Conservation (phyloP, 2,888 invertebrate genomes). For the Trypoxylon attenuatum region DNA sequence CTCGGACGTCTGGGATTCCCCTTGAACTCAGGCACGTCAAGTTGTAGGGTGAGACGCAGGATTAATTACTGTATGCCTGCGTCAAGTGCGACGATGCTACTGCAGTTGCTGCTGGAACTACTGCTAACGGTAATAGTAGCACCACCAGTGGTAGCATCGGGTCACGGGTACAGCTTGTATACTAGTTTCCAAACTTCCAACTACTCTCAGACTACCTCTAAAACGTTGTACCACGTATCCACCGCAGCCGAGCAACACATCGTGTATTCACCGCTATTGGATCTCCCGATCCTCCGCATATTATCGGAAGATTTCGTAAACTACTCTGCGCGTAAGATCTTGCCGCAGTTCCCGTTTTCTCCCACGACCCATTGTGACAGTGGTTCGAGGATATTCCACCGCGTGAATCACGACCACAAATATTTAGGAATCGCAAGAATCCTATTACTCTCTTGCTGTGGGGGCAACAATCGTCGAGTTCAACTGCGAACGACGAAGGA, state of each 20-base stretch:
- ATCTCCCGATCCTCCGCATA: slow-evolving; percentile 17
- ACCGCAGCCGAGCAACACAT: slow-evolving; percentile 1
- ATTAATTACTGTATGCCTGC: slow-evolving; percentile 51
- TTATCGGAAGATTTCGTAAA: too few relatives aligned
- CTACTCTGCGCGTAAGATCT: too few relatives aligned
- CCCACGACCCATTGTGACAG: too few relatives aligned
- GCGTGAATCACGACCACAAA: too few relatives aligned
- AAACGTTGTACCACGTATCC: slow-evolving; percentile 31
- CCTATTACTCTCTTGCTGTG: too few relatives aligned
- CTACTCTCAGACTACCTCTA: slow-evolving; percentile 17
- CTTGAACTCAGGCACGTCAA: slow-evolving; percentile 47
- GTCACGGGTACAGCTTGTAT: slow-evolving; percentile 33
- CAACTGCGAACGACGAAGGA: not conserved
- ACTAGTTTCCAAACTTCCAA: slow-evolving; percentile 41
- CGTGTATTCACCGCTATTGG: slow-evolving; percentile 11
- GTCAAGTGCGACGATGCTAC: too few relatives aligned
- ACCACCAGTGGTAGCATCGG: slow-evolving; percentile 25
- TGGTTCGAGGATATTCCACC: too few relatives aligned
- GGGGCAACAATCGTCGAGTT: too few relatives aligned
- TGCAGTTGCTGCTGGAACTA: too few relatives aligned
- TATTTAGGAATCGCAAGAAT: too few relatives aligned
- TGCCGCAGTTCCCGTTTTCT: too few relatives aligned
- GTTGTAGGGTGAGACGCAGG: slow-evolving; percentile 42
- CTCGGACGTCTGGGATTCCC: slow-evolving; percentile 46
- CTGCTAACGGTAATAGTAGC: slow-evolving; percentile 38